Conservation (phyloP, 2,888 invertebrate species). For the Dynastes maya region DNA sequence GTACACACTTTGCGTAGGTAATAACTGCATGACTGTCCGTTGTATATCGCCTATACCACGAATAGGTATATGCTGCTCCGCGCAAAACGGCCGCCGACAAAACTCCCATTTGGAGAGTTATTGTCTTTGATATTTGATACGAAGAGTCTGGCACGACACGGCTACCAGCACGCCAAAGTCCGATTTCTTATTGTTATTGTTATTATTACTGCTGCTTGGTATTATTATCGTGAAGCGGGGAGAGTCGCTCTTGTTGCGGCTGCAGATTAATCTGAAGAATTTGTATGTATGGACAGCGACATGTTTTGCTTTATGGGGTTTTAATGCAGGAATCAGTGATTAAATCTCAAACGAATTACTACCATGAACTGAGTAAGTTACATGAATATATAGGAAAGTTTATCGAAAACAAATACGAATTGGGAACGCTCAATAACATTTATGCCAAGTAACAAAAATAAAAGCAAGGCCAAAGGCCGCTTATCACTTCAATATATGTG, state of each 20-base stretch:
- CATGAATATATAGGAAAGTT: too few species aligned
- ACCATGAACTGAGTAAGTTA: too few species aligned
- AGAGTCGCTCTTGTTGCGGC: not conserved
- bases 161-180: constrained; percentile 36
- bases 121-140: constrained; percentile 46
- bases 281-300: constrained; percentile 1
- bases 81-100: constrained; percentile 7
- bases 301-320: constrained; percentile 1
- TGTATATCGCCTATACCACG: constrained; percentile 13
- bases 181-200: constrained; percentile 31
- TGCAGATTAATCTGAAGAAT: constrained; percentile 19
- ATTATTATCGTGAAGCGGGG: constrained; percentile 19
- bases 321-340: constrained; percentile 8
- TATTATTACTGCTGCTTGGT: constrained; percentile 18
- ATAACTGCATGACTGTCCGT: constrained; percentile 31
- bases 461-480: too few species aligned
- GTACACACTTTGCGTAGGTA: constrained; percentile 51
- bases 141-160: constrained; percentile 35
- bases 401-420: too few species aligned
- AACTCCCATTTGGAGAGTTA: constrained; percentile 40
- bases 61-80: not conserved
- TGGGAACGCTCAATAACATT: too few species aligned
- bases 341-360: not conserved
- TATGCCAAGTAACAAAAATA: too few species aligned
- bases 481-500: too few species aligned